Percentiles rank a stretch among this genome's conserved stretches.
Conservation (phyloP, 1,140 invertebrate genomes). For the Asbolus verrucosus region DNA sequence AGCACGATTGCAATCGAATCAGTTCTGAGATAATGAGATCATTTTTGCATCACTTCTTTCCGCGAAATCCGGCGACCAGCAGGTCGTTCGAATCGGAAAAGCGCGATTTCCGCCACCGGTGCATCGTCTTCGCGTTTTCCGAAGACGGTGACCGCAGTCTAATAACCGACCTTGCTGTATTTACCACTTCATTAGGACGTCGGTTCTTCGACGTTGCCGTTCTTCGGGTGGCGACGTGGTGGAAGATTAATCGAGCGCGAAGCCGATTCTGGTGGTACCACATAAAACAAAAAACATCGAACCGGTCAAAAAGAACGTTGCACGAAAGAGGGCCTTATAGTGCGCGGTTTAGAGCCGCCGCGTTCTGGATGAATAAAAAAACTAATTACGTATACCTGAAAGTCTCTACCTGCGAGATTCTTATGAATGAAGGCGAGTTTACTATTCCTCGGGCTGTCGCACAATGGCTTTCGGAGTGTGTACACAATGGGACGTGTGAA, state of each 20-base stretch:
- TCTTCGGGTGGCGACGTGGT: conserved; percentile 9
- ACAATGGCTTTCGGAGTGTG: conserved; percentile 52
- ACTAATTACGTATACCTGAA: conserved; percentile 62
- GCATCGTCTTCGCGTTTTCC: no score
- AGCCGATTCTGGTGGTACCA: conserved; percentile 49
- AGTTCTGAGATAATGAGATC: conserved; percentile 47
- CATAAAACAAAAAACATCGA: conserved; percentile 56
- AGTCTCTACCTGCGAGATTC: conserved; percentile 59
- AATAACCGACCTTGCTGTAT: conserved; percentile 49
- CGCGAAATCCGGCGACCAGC: no score
- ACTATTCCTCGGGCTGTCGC: conserved; percentile 55
- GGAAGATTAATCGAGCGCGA: conserved; percentile 43
- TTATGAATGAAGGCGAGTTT: conserved; percentile 62
- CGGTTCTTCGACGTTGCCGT: background rate
- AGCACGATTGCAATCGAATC: conserved; percentile 41
- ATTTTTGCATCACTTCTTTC: conserved; percentile 43
- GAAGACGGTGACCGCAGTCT: conserved; percentile 21
- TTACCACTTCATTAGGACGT: conserved; percentile 50
- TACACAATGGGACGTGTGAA: conserved; percentile 37
- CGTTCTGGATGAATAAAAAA: conserved; percentile 54
- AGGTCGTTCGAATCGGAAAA: background rate
- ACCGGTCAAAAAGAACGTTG: conserved; percentile 58
- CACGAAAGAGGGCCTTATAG: conserved; percentile 53
- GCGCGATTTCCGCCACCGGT: background rate
- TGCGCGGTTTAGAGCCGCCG: conserved; percentile 10